Evolutionary conservation across 2,113 vertebrate genomes (phyloP), one percentile per base, ranked within the genome.

Genomic region (Percina caprodes): DNA sequence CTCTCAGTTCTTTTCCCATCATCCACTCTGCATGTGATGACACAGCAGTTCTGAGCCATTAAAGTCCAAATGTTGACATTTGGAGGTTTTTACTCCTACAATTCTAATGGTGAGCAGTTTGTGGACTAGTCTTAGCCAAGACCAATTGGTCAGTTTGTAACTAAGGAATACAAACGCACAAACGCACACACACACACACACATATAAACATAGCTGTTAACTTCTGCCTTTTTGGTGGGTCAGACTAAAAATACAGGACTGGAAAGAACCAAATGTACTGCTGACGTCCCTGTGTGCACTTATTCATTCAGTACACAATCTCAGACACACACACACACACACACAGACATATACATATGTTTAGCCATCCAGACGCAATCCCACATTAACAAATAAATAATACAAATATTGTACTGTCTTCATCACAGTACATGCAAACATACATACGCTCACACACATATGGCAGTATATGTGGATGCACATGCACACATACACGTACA

Each of bases 161-260:
- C 83, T 82, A 79, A 92, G 45, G 9, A 33, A 79, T 23, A 60
- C 65, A 73, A 21, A 86, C 52, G 71, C 33, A 62, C 67, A 67
- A 59, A 85, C 59, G 55, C 35, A 68, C n/a, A 60, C 54, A 72
- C 21, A 46, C 19, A 11, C 26, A 63, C 66, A 46, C 60, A 73
- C 39, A 54, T 51, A 82, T 72, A 90, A 85, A 89, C 80, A 87
- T 15, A 77, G n/a, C 15, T 12, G 2, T 35, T 42, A 2, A 90
- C 78, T 88, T 91, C 82, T 80, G 65, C 70, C 51, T 90, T 86
- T 87, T 33, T 1, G 33, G 71, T 42, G 4, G n/a, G 49, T 74
- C 69, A 69, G 5, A 30, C 54, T 85, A 77, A 82, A 91, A 72
- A 70, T 78, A 76, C 70, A 84, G 51, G 19, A 72, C 24, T 59